Conservation (phyloP, 2,113 vertebrate genomes). For the Amblyopsis rosae region DNA sequence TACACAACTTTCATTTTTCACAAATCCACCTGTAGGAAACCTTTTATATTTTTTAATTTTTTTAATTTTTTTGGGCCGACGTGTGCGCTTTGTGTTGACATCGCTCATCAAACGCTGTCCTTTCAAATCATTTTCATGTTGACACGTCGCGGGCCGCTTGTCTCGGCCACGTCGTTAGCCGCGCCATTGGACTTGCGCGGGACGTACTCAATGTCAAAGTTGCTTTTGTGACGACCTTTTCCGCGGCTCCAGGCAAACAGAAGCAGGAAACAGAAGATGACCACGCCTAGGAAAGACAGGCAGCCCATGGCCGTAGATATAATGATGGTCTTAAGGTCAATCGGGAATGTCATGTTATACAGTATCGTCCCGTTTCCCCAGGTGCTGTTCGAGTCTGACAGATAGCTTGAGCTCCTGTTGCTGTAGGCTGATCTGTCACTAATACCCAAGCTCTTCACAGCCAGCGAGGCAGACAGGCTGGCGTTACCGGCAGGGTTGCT, state of each 20-base stretch:
- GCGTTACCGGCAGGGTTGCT: conserved; percentile 95
- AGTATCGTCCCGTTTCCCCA: conserved; percentile 89
- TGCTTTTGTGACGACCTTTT: conserved; percentile 95
- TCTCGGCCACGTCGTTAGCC: conserved; percentile 78
- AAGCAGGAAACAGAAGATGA: conserved; percentile 95
- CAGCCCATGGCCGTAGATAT: conserved; percentile 98
- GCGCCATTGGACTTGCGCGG: conserved; percentile 92
- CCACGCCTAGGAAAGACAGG: conserved; percentile 96
- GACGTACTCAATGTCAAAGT: conserved; percentile 95
- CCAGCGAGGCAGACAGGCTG: conserved; percentile 89
- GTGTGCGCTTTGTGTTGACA: conserved; percentile 48
- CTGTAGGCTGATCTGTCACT: conserved; percentile 86
- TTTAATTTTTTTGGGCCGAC: conserved; percentile 37
- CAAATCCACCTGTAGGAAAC: conserved; percentile 68
- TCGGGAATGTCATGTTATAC: conserved; percentile 92
- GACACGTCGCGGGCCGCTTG: conserved; percentile 91
- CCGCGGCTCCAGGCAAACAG: conserved; percentile 97
- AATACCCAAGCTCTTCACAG: conserved; percentile 85
- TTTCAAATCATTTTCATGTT: conserved; percentile 99
- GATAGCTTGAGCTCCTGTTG: conserved; percentile 93
- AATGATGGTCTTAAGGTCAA: conserved; percentile 97
- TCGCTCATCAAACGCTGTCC: neutral
- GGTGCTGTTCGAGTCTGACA: conserved; percentile 91
- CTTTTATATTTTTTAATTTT: neutral
- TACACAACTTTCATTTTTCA: conserved; percentile 67